Conservation (phyloP, 2,113 vertebrate genomes). For the Leucopsar rothschildi region DNA sequence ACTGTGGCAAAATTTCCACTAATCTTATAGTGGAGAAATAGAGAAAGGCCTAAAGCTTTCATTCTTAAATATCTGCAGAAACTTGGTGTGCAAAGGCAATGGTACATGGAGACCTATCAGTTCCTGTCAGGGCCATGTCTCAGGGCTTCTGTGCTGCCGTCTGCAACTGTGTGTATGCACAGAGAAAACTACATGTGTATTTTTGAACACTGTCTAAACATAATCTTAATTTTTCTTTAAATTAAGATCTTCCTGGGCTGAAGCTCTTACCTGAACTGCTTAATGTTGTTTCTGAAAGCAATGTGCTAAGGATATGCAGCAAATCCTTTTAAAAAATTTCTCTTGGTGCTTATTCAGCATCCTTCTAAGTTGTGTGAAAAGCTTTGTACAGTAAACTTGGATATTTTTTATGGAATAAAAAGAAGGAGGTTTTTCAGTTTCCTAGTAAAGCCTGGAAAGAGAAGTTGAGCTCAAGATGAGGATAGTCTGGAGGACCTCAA, state of each 20-base stretch:
- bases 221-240: not conserved
- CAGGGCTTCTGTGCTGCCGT: not conserved
- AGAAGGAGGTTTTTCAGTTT: not conserved
- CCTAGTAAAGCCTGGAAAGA: not conserved
- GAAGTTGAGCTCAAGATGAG: not conserved
- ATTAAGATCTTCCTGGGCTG: not conserved
- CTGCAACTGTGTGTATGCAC: accelerated
- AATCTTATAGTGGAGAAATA: not conserved
- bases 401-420: not conserved
- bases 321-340: not conserved
- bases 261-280: not conserved
- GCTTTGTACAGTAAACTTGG: not conserved
- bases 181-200: not conserved
- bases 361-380: not conserved
- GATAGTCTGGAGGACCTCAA: not conserved
- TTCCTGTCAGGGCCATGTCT: not conserved
- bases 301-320: not conserved
- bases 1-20: not conserved
- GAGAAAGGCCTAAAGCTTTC: not conserved
- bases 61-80: not conserved
- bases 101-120: not conserved
- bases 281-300: not conserved
- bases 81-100: not conserved
- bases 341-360: not conserved
- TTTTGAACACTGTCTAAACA: not conserved